These are phyloP conservation scores for Felis catus DNA, from an alignment of 2,113 vertebrate genomes.

Conservation along the genomic window F.catus_Fca126_mat1.0 CM031415.1:71206001-71206500, in stretches of 20 bases:
- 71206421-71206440: neutral
- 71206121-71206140: neutral
- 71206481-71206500: neutral
- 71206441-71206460: neutral
- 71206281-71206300: neutral
- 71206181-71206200: neutral
- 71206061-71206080: neutral
- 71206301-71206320: neutral
- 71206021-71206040: neutral
- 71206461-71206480: neutral
- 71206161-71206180: neutral
- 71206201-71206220: neutral
- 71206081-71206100: neutral
- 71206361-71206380: neutral
- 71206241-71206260: neutral
- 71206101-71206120: neutral
- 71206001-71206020: neutral
- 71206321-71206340: neutral
- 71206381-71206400: neutral
- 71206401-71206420: neutral
- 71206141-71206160: neutral
- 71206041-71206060: neutral
- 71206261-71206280: neutral
- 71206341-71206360: neutral
- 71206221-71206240: neutral